Conservation (phyloP, 2,113 vertebrate genomes). For the Cheirogaleus medius region DNA sequence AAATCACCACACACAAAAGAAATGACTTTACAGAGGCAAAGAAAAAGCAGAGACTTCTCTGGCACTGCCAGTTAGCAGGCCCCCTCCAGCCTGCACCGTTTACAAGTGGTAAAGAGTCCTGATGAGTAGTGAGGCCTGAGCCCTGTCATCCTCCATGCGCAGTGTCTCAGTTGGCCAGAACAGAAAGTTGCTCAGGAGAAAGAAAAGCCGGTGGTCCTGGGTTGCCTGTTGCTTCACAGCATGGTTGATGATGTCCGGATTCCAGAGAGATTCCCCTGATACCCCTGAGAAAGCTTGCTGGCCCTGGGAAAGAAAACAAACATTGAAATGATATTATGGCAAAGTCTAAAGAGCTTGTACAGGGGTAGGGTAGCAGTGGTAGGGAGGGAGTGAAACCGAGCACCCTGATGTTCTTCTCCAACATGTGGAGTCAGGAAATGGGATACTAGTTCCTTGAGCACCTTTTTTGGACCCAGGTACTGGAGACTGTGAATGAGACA, state of each 20-base stretch:
- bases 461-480: neutral
- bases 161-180: neutral
- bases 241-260: neutral
- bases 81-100: neutral
- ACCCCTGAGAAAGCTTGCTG: neutral
- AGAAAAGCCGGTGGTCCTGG: neutral
- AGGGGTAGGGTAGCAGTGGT: neutral
- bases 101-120: neutral
- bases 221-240: neutral
- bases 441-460: neutral
- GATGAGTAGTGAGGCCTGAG: neutral
- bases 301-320: neutral
- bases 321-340: no score
- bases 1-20: neutral
- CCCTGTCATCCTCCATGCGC: neutral
- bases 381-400: neutral
- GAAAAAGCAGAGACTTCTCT: neutral
- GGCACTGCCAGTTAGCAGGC: neutral
- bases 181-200: neutral
- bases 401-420: neutral
- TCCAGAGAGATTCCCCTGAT: neutral
- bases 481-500: neutral
- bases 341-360: neutral
- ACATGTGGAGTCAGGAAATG: neutral
- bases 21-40: neutral